phyloP scores from a whole-genome alignment of 2,113 vertebrate species.

The Apeltes quadracus region DNA sequence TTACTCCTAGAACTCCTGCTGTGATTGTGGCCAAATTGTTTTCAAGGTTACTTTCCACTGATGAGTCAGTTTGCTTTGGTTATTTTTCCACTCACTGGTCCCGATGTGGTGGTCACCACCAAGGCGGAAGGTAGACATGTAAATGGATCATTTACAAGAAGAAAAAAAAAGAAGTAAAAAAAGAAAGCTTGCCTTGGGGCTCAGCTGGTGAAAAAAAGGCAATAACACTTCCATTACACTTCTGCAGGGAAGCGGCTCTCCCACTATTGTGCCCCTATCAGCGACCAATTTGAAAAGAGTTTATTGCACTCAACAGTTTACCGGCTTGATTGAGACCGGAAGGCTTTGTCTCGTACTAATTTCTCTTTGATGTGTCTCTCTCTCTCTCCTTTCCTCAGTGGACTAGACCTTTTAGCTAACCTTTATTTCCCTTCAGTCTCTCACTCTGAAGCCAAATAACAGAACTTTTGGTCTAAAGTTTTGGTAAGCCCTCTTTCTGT shows the following conservation, averaged over 20 bases:
- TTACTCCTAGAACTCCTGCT: conserved; percentile 54
- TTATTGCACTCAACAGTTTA: conserved; percentile 71
- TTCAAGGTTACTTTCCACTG: conserved; percentile 65
- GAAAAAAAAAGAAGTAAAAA: not conserved
- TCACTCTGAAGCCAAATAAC: conserved; percentile 25
- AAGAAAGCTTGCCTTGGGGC: conserved; percentile 15
- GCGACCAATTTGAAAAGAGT: conserved; percentile 71
- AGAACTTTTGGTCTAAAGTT: conserved; percentile 27
- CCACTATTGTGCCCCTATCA: conserved; percentile 69
- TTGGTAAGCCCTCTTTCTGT: not conserved
- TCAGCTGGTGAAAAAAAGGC: conserved; percentile 65
- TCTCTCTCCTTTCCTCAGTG: conserved; percentile 24
- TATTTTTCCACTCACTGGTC: not conserved
- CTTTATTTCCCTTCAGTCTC: conserved; percentile 30
- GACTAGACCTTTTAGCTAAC: conserved; percentile 46
- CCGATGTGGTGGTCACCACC: conserved; percentile 1
- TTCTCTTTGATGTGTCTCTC: conserved; percentile 51
- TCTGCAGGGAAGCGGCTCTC: conserved; percentile 56
- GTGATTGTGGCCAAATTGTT: conserved; percentile 59
- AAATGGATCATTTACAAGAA: conserved; percentile 72
- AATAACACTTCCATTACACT: conserved; percentile 71
- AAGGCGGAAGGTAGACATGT: conserved; percentile 43
- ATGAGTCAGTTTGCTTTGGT: conserved; percentile 41
- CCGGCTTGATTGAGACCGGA: conserved; percentile 66
- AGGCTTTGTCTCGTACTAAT: conserved; percentile 59